These are phyloP conservation scores for Coracopsis vasa DNA, from an alignment of 2,113 vertebrate genomes.

Conservation along the genomic window DNA sequence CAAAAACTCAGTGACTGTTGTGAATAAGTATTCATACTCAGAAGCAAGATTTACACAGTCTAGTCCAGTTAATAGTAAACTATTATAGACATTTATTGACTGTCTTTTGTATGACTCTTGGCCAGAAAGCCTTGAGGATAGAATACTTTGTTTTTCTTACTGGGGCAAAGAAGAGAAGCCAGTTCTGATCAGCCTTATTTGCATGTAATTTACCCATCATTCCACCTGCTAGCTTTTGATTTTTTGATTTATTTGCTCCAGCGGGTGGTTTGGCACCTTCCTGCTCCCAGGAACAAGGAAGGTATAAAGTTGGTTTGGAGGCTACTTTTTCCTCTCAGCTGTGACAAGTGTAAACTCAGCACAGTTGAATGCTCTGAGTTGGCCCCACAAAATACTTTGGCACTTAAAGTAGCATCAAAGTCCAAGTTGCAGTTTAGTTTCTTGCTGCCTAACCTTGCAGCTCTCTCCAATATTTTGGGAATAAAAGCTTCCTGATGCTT, in stretches of 20 bases:
- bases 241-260: conserved; percentile 39
- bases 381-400: conserved; percentile 9
- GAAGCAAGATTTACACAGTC: conserved; percentile 27
- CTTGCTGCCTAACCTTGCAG: background rate
- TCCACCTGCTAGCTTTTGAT: conserved; percentile 26
- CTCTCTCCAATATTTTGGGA: background rate
- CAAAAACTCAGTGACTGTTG: background rate
- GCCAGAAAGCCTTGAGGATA: conserved; percentile 31
- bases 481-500: background rate
- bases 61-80: conserved; percentile 21
- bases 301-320: conserved; percentile 33
- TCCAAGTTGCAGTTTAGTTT: conserved; percentile 7
- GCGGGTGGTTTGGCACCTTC: conserved; percentile 31
- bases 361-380: conserved; percentile 9
- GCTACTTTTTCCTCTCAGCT: conserved; percentile 38
- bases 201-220: conserved; percentile 46
- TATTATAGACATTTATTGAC: background rate
- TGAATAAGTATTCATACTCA: conserved; percentile 28
- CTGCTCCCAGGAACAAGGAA: background rate
- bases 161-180: conserved; percentile 14
- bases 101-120: conserved; percentile 32
- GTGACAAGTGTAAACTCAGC: conserved; percentile 43
- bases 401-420: background rate
- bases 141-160: background rate
- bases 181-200: conserved; percentile 26